phyloP scores from a whole-genome alignment of 2,888 invertebrate genomes.

The Lamproptera curius region DNA sequence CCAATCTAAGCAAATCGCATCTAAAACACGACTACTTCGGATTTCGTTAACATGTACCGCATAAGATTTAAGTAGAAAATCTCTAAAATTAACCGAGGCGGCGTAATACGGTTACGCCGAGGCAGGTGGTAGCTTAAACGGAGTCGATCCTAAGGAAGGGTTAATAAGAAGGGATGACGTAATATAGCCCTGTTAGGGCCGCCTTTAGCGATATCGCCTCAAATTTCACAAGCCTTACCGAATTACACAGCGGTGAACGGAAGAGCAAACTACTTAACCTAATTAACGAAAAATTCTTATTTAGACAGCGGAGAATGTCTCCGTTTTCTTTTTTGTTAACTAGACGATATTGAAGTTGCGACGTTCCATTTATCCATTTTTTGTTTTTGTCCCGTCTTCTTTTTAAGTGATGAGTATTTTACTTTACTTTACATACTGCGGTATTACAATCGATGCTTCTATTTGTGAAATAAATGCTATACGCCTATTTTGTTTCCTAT shows the following conservation, averaged over 20 bases:
- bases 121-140: constrained; percentile 51
- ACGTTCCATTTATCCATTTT: too few relatives aligned
- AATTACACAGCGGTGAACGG: constrained; percentile 52
- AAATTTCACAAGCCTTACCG: constrained; percentile 51
- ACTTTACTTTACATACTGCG: too few relatives aligned
- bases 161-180: constrained; percentile 63
- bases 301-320: constrained; percentile 13
- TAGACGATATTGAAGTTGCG: background rate
- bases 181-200: constrained; percentile 51
- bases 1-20: constrained; percentile 6
- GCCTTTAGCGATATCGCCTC: constrained; percentile 44
- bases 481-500: too few relatives aligned
- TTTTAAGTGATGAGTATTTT: background rate
- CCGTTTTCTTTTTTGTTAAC: constrained; percentile 6
- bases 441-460: too few relatives aligned
- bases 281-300: constrained; percentile 55
- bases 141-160: constrained; percentile 51
- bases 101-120: constrained; percentile 43
- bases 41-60: constrained; percentile 2
- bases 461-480: too few relatives aligned
- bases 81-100: constrained; percentile 25
- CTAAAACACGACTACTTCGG: constrained; percentile 3
- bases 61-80: constrained; percentile 20
- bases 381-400: too few relatives aligned
- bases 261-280: constrained; percentile 63